phyloP scores from a whole-genome alignment of 2,797 vertebrate genomes.

The Parotocinclus haroldoi region DNA sequence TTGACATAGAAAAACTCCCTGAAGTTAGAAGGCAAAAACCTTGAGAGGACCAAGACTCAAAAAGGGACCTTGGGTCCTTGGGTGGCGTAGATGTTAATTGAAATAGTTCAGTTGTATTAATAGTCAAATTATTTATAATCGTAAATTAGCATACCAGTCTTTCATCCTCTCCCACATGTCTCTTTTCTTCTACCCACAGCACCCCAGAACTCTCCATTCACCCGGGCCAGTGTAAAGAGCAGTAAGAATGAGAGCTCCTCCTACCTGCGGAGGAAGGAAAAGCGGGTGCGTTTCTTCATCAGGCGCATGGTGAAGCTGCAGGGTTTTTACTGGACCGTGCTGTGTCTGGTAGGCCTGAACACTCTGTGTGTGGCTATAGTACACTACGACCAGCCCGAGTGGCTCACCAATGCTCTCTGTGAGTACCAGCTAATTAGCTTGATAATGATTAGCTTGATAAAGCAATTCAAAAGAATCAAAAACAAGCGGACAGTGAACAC shows the following conservation, averaged over 20 bases:
- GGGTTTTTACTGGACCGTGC: constrained; percentile 93
- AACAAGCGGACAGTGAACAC: too few relatives aligned
- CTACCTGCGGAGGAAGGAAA: constrained; percentile 91
- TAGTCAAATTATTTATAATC: too few relatives aligned
- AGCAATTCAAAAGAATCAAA: too few relatives aligned
- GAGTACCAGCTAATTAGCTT: constrained; percentile 55
- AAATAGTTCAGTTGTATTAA: too few relatives aligned
- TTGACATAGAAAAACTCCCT: too few relatives aligned
- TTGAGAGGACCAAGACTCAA: too few relatives aligned
- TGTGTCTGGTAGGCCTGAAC: constrained; percentile 92
- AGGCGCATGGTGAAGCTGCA: constrained; percentile 94
- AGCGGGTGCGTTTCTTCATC: constrained; percentile 92
- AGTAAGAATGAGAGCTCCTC: constrained; percentile 88
- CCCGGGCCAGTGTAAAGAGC: constrained; percentile 86
- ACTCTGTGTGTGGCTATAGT: constrained; percentile 93
- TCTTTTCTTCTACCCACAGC: constrained; percentile 50
- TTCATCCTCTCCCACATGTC: too few relatives aligned
- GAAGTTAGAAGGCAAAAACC: too few relatives aligned
- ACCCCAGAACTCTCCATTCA: constrained; percentile 85
- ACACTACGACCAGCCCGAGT: constrained; percentile 91
- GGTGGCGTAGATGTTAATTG: too few relatives aligned
- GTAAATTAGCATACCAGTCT: too few relatives aligned
- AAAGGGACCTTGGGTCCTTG: too few relatives aligned
- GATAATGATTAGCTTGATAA: too few relatives aligned
- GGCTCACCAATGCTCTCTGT: constrained; percentile 90